Evolutionary conservation across 2,113 vertebrate species (phyloP), one percentile per base, ranked within the genome.

Genomic region (Fukomys damarensis): DNA sequence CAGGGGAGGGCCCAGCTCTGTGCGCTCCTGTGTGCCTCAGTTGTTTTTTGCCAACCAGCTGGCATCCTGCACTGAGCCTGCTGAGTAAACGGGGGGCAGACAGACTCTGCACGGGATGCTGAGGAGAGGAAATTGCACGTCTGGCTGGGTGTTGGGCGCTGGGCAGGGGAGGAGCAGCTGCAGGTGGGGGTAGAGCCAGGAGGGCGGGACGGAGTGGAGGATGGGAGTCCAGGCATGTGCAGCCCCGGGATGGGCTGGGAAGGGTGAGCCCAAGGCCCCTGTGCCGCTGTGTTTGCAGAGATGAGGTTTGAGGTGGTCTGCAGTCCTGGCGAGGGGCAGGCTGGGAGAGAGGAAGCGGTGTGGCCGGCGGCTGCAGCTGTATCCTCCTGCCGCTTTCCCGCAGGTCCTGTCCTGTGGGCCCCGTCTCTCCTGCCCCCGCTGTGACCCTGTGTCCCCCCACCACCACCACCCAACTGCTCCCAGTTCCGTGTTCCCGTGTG

Each of bases 321-420:
- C 38, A 28, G 86, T 86, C 93, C 96, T 79, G 97, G 24, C 82
- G 95, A 95, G 96, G 92, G 93, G 49, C 6, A 76, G 54, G 70
- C 52, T 8, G 54, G 93, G 80, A 93, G 46, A 6, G 70, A 92
- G 96, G 94, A 94, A 88, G 94, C 11, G 12, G 81, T 2, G 85
- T 38, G 5, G 68, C 61, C 0, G 9, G 70, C 96, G 95, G 97
- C 98, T 97, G 97, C 98, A 98, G 98, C 98, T 98, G 98, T n/a
- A 96, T 98, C 98, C 97, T 98, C 14, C 84, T 4, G 24, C 54
- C 63, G 56, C 74, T 35, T 87, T 46, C 92, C 94, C 85, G 91
- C 93, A 92, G 63, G n/a, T 95, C 72, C 90, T 87, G 26, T 1
- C 3, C 58, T 41, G 46, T 52, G 30, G 22, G 70, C 95, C 95